Percentiles rank a stretch among this genome's conserved stretches.
These are phyloP conservation scores for Cygnus atratus DNA, from an alignment of 2,113 vertebrate genomes.

Conservation along the genomic window DNA sequence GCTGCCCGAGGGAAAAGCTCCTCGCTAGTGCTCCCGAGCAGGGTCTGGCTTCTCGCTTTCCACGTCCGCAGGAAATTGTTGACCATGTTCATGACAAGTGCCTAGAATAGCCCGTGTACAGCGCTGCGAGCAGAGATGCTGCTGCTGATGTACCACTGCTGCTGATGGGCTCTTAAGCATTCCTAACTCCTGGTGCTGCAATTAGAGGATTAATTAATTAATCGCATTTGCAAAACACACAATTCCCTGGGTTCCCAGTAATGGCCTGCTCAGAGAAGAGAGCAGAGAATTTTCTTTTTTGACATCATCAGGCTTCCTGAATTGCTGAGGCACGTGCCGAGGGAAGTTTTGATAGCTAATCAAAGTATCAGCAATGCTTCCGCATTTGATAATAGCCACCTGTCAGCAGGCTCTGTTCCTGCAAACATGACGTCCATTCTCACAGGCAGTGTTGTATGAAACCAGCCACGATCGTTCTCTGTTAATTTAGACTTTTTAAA, in stretches of 20 bases:
- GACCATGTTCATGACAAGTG: neutral
- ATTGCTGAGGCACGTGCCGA: neutral
- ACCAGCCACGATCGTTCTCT: neutral
- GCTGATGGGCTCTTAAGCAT: neutral
- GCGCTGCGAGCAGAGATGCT: neutral
- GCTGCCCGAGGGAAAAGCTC: neutral
- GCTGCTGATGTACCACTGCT: neutral
- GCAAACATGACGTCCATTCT: neutral
- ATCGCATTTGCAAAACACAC: neutral
- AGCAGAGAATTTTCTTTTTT: neutral
- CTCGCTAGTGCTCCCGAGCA: neutral
- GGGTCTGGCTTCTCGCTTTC: neutral
- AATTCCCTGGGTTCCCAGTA: neutral
- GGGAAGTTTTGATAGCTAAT: slow-evolving; percentile 35
- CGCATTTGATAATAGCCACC: slow-evolving; percentile 8
- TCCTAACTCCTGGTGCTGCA: neutral
- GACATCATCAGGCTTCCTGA: neutral
- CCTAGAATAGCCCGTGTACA: fast-evolving
- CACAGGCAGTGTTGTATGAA: fast-evolving
- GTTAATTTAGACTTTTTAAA: neutral
- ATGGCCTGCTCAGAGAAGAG: neutral
- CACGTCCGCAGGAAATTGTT: fast-evolving
- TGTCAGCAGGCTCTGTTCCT: neutral
- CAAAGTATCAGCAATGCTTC: neutral
- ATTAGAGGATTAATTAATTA: slow-evolving; percentile 11